Evolutionary conservation across 2,113 vertebrate genomes (phyloP), one percentile per base, ranked within the genome.

Genomic region (Oncorhynchus gorbuscha): DNA sequence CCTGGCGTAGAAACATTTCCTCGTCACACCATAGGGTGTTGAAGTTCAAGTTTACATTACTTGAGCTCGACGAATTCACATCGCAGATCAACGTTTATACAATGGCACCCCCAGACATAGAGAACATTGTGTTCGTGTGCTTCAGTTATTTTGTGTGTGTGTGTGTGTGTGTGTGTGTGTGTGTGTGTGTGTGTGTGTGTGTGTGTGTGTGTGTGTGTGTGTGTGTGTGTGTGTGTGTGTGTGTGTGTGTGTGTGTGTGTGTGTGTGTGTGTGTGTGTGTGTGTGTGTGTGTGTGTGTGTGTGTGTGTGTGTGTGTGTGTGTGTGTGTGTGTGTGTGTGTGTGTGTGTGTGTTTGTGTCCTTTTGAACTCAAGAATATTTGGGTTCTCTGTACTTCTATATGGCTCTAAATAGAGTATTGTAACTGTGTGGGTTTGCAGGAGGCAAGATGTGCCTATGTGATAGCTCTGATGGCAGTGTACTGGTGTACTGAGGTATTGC

Each of bases 401-500:
- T 58, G 55, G 55, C 18, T 58, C 16, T 20, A 58, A 58, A 58
- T 20, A 18, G 20, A 58, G 18, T 79, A 74, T 85, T 81, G 71
- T 48, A 49, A 73, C 8, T 11, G 71, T 18, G n/a, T 64, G 7
- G 67, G 11, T 49, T 49, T 90, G 68, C 89, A 99, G 98, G 94
- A 94, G 75, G 95, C 95, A 1, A 92, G 85, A 58, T 99, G 97
- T 84, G 95, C 92, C 1, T 99, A 96, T 2, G 83, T 97, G 71
- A 95, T 99, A 64, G 85, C 91, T 71, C 84, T 99, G 76, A 98
- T 99, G 97, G 97, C 98, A 1, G 85, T 95, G 22, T 99, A 94
- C 83, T 99, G 98, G 98, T 97, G 97, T 87, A 97, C 96, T 0
- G 98, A 99, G 86, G 96, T 96, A 39, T 84, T 99, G 80, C 98